Evolutionary conservation across 1,140 invertebrate species (phyloP).

Genomic region (Heliconius hermathena): DNA sequence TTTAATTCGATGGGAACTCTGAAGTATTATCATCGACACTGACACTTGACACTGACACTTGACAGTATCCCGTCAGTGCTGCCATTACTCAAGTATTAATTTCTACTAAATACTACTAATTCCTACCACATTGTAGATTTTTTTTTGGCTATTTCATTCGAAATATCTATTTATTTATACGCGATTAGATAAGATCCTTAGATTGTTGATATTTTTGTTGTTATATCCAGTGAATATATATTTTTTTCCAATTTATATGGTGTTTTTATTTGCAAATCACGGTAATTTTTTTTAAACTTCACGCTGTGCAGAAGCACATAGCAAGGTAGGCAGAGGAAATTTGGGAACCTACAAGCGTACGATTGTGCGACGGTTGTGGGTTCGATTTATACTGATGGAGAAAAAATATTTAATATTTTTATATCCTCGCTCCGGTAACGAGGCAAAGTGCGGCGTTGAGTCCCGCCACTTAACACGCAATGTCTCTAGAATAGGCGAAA

Average conservation of each 20-base stretch:
- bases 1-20: constrained; percentile 36
- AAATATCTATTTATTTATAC: constrained; percentile 29
- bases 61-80: constrained; percentile 38
- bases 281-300: background rate
- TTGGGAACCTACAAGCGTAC: too few relatives aligned
- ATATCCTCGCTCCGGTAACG: too few relatives aligned
- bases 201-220: constrained; percentile 61
- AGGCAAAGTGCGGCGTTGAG: too few relatives aligned
- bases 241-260: constrained; percentile 58
- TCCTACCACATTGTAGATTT: background rate
- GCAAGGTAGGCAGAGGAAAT: too few relatives aligned
- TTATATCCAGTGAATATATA: constrained; percentile 65
- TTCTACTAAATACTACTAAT: constrained; percentile 25
- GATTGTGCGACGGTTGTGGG: too few relatives aligned
- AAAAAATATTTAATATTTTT: too few relatives aligned
- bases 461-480: too few relatives aligned
- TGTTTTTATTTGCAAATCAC: constrained; percentile 43
- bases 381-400: too few relatives aligned
- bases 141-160: constrained; percentile 1
- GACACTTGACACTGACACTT: too few relatives aligned
- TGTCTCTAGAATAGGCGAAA: too few relatives aligned
- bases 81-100: constrained; percentile 44
- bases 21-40: constrained; percentile 44
- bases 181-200: constrained; percentile 53
- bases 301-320: background rate